Evolutionary conservation across 2,113 vertebrate genomes (phyloP), one percentile per base, ranked within the genome.

Genomic region (Sylvietta virens): DNA sequence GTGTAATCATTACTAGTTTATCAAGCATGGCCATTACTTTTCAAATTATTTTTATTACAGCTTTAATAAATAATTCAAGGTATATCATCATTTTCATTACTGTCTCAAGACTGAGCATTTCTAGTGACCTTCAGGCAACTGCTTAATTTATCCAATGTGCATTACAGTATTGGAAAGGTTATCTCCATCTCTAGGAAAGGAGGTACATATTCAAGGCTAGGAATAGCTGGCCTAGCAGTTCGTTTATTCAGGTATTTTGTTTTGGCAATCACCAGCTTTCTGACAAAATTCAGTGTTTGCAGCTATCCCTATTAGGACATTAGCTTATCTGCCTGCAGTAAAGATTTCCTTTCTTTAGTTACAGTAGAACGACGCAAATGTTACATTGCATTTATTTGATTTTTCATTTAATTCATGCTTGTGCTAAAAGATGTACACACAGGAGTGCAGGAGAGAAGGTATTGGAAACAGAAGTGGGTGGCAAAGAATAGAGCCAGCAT

Each of bases 1-100:
- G 10, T 69, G 39, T 48, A 40, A 20, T 56, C 37, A 35, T 84
- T 15, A 6, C n/a, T 47, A 28, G 33, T 80, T 93, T 79, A 35
- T 71, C 31, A 84, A 28, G 22, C 0, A 0, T 54, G 24, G 64
- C 66, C 20, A 33, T 23, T 81, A 44, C 17, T 84, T 92, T 37
- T 17, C 13, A 50, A 54, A 88, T 66, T 18, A 44, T 61, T 94
- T 94, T 95, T 50, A 37, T 76, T 74, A 35, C 11, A 42, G 20
- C n/a, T 95, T 74, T 62, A 86, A 71, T 72, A 86, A 86, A 66
- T 44, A 61, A 60, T 87, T 91, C 39, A 89, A 56, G 12, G n/a
- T 42, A 9, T 28, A 4, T 66, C 35, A 62, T 86, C 6, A 17
- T 60, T 86, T 83, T 78, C 11, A n/a, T 57, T 86, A 35, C 15